Evolutionary conservation across 2,113 vertebrate species (phyloP).

Genomic region (Spea multiplicata): DNA sequence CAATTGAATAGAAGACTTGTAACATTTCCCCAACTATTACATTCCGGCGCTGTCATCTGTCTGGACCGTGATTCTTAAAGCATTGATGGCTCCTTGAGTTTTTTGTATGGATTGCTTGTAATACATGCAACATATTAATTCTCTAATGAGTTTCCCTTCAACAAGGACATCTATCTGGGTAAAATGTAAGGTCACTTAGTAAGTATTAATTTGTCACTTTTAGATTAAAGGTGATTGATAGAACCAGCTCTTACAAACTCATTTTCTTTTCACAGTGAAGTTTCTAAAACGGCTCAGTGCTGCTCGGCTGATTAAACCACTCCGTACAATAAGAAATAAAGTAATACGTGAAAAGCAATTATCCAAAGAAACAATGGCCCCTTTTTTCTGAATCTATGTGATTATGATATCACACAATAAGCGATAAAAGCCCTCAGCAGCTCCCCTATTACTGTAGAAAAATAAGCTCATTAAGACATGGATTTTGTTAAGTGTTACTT

Average conservation of each 20-base stretch:
- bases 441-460: slow-evolving; percentile 32
- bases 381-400: slow-evolving; percentile 32
- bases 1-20: slow-evolving; percentile 22
- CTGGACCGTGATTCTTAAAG: slow-evolving; percentile 31
- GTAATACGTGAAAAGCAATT: slow-evolving; percentile 13
- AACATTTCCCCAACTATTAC: slow-evolving; percentile 35
- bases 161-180: slow-evolving; percentile 40
- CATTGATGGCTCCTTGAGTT: slow-evolving; percentile 28
- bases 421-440: slow-evolving; percentile 38
- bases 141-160: slow-evolving; percentile 43
- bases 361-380: slow-evolving; percentile 37
- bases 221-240: slow-evolving; percentile 60
- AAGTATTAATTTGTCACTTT: slow-evolving; percentile 41
- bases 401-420: slow-evolving; percentile 30
- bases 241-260: slow-evolving; percentile 52
- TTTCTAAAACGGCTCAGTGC: neutral
- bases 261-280: slow-evolving; percentile 49
- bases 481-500: slow-evolving; percentile 16
- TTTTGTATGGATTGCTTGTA: slow-evolving; percentile 34
- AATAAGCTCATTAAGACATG: slow-evolving; percentile 17
- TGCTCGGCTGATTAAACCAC: slow-evolving; percentile 30
- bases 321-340: slow-evolving; percentile 1
- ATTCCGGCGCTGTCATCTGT: slow-evolving; percentile 28
- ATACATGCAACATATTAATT: slow-evolving; percentile 40
- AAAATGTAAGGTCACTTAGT: slow-evolving; percentile 41